Evolutionary conservation across 2,113 vertebrate species (phyloP).

Genomic region (Centropus bengalensis): DNA sequence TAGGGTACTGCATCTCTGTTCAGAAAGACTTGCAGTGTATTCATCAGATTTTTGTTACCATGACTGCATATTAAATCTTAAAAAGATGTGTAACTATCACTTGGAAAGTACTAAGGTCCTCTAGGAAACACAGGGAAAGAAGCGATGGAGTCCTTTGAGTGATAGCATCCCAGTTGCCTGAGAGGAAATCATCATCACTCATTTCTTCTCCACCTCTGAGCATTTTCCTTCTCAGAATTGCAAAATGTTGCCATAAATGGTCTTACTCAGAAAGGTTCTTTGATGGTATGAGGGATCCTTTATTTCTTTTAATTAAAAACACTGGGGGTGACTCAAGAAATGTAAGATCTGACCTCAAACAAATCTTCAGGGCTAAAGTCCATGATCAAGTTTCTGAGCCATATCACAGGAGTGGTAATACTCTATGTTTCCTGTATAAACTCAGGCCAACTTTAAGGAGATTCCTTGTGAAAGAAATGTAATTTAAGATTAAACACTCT

Average conservation of each 20-base stretch:
- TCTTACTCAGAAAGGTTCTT: not conserved
- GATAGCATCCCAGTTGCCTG: not conserved
- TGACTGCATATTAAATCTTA: not conserved
- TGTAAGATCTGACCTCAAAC: not conserved
- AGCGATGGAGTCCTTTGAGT: not conserved
- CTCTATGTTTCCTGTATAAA: not conserved
- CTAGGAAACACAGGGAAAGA: not conserved
- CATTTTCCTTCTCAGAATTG: not conserved
- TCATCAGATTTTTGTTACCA: not conserved
- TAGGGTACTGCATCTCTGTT: not conserved
- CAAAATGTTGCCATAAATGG: not conserved
- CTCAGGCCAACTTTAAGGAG: not conserved
- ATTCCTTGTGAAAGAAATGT: not conserved
- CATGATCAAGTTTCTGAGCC: not conserved
- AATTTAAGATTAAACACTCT: not conserved
- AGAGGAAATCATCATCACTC: not conserved
- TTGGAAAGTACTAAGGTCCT: not conserved
- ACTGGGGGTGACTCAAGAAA: not conserved
- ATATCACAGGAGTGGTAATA: not conserved
- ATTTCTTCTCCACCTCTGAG: not conserved
- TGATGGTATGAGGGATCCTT: not conserved
- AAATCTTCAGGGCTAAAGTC: not conserved
- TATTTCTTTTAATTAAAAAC: not conserved
- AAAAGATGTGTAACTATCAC: not conserved
- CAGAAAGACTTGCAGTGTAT: not conserved